These are phyloP conservation scores for Mactra quadrangularis DNA, from an alignment of 1,140 invertebrate species.

Conservation along the genomic window DNA sequence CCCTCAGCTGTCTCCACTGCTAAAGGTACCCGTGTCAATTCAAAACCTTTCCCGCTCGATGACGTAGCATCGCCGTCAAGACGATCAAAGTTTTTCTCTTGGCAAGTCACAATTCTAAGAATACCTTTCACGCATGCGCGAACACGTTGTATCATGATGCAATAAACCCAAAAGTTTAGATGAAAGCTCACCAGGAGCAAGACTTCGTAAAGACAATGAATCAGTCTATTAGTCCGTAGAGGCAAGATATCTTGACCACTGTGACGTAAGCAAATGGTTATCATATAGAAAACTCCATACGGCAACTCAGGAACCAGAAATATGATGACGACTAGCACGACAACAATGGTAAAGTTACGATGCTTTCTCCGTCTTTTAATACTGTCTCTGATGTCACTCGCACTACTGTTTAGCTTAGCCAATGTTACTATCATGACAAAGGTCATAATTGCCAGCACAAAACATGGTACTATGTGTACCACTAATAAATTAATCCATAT, in stretches of 20 bases:
- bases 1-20: background rate
- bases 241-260: constrained; percentile 5
- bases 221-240: constrained; percentile 31
- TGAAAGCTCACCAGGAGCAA: constrained; percentile 38
- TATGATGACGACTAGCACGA: constrained; percentile 33
- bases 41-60: constrained; percentile 57
- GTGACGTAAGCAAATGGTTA: constrained; percentile 12
- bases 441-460: constrained; percentile 1
- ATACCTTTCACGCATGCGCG: background rate
- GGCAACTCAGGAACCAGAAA: constrained; percentile 48
- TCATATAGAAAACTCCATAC: constrained; percentile 48
- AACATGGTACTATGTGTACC: constrained; percentile 7
- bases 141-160: constrained; percentile 28
- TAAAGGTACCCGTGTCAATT: constrained; percentile 44
- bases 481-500: constrained; percentile 37
- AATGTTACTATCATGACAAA: constrained; percentile 8
- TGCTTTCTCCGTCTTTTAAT: background rate
- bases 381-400: background rate
- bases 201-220: constrained; percentile 36
- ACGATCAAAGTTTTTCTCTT: background rate
- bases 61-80: constrained; percentile 21
- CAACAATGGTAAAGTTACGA: constrained; percentile 23
- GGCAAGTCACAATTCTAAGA: constrained; percentile 6
- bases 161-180: constrained; percentile 61
- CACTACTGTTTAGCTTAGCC: background rate